Base-by-base conservation (phyloP, 1,140 invertebrate genomes). In the Papilio polytes region DNA sequence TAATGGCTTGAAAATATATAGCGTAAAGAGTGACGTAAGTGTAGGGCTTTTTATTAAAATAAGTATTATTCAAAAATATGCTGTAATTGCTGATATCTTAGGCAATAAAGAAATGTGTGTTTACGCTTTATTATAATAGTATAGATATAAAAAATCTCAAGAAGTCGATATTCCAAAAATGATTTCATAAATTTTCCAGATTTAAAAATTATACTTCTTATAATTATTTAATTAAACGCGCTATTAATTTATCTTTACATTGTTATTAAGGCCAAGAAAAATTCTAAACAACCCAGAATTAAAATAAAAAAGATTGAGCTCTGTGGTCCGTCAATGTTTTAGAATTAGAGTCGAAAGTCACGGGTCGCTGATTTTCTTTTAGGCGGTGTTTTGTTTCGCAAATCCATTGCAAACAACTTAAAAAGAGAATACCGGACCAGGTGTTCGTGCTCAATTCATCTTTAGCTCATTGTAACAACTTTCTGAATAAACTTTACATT, bases 311-410 rank as follows among this genome's bases (percentile, higher is more conserved):
- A 31, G 13, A 31, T 66, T 36, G 12, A 36, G 26, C 63, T 70
- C 12, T 15, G 13, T 36, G 63, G 59, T 36, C 63, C 26, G 63
- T 31, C 20, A 31, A 31, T 70, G 63, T 70, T 70, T 63, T 41
- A 41, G 36, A 41, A 36, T 36, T 66, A 66, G 63, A 66, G 36
- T 70, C 63, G 36, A 66, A 66, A 31, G 59, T 70, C 63, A 26
- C 63, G 63, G 63, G 63, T 31, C 63, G 63, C 63, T 70, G 63
- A 70, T 70, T 70, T 70, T 36, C 63, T 70, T 70, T 70, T 15
- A 13, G 63, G 26, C 63, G 26, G 26, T 70, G 63, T 70, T 70
- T 70, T 70, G 63, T 70, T 70, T 70, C 63, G 63, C 63, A 70
- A 70, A 31, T 70, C 63, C 63, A 70, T 26, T 18, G 63, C 63